Evolutionary conservation across 2,888 invertebrate species (phyloP).

Genomic region (Vesta saturnalis): DNA sequence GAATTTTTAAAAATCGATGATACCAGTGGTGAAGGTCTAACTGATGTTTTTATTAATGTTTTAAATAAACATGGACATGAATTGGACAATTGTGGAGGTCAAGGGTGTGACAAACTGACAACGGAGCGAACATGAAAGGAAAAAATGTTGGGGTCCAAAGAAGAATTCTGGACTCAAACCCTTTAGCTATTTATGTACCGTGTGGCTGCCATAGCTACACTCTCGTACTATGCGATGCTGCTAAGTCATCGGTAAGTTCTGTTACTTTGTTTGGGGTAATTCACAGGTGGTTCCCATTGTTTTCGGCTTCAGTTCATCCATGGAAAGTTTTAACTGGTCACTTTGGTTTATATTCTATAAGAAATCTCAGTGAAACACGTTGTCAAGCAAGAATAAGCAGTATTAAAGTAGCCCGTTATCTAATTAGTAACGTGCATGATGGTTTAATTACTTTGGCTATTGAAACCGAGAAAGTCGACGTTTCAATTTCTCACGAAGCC

Average conservation of each 20-base stretch:
- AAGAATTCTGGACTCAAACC: conserved; percentile 47
- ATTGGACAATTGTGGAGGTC: conserved; percentile 50
- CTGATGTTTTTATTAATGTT: conserved; percentile 45
- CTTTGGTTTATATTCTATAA: too few species aligned
- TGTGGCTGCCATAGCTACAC: conserved; percentile 40
- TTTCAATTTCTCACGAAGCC: conserved; percentile 41
- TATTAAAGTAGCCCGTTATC: conserved; percentile 48
- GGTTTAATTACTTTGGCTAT: not conserved
- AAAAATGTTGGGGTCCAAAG: conserved; percentile 53
- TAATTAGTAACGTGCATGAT: conserved; percentile 42
- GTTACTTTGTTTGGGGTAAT: conserved; percentile 52
- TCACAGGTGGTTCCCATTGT: conserved; percentile 46
- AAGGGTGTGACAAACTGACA: conserved; percentile 55
- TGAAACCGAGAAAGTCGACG: not conserved
- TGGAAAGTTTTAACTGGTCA: too few species aligned
- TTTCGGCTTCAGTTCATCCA: conserved; percentile 40
- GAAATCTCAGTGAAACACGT: conserved; percentile 48
- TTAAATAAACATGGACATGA: conserved; percentile 49
- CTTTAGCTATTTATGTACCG: conserved; percentile 34
- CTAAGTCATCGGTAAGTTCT: conserved; percentile 46
- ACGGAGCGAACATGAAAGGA: conserved; percentile 54
- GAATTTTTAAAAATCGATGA: conserved; percentile 32
- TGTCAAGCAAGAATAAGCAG: conserved; percentile 44
- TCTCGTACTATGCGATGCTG: conserved; percentile 35
- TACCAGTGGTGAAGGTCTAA: conserved; percentile 42